Conservation (phyloP, 2,888 invertebrate genomes). For the Pachliopta kotzebuea region DNA sequence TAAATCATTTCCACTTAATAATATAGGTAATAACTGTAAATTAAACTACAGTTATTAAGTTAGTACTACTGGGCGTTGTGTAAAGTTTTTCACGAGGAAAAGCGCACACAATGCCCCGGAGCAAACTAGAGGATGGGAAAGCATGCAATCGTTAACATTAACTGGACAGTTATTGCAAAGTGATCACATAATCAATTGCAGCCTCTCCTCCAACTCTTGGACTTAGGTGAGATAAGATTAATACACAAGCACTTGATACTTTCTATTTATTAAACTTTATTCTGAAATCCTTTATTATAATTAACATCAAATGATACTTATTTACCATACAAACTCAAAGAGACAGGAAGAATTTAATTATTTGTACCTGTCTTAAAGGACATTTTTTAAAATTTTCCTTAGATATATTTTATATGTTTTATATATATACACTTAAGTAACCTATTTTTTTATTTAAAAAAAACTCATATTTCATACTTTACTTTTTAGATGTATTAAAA, state of each 20-base stretch:
- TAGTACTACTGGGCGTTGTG: slow-evolving; percentile 41
- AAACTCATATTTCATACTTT: no score
- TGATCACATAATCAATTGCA: slow-evolving; percentile 53
- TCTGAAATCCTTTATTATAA: not conserved
- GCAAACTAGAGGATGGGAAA: slow-evolving; percentile 63
- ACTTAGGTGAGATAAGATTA: not conserved
- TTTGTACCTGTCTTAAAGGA: no score
- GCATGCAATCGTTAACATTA: slow-evolving; percentile 51
- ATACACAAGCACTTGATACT: no score
- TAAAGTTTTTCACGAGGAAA: slow-evolving; percentile 74
- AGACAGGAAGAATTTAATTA: no score
- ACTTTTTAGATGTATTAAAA: no score
- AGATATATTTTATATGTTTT: no score
- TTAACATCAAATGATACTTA: no score
- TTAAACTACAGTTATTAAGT: slow-evolving; percentile 21
- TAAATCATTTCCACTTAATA: not conserved
- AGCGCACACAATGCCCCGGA: slow-evolving; percentile 58
- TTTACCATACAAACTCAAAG: no score
- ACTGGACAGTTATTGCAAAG: slow-evolving; percentile 68
- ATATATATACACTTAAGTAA: no score
- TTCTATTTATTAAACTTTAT: no score
- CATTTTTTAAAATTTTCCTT: no score
- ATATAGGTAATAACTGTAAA: slow-evolving; percentile 23
- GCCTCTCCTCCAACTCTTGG: slow-evolving; percentile 55
- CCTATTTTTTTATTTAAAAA: no score